These are phyloP conservation scores for Scolopax bukidnonensis DNA, from an alignment of 2,797 vertebrate genomes.

Conservation along the genomic window DNA sequence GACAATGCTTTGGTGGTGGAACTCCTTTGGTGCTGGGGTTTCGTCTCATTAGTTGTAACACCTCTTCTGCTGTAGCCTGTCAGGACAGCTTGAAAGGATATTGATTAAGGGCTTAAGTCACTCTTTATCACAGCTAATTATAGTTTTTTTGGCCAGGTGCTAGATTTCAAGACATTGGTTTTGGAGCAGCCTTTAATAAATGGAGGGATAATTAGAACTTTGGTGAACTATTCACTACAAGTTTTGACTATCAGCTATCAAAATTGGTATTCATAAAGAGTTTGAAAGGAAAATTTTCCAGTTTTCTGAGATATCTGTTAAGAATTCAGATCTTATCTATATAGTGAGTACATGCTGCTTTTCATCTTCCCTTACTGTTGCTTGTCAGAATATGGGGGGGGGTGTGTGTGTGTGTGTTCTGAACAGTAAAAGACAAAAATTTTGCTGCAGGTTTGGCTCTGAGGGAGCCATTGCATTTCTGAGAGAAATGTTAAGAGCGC, in stretches of 20 bases:
- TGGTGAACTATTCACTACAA: neutral
- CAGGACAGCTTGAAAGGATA: slow-evolving; percentile 45
- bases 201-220: neutral
- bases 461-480: neutral
- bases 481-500: neutral
- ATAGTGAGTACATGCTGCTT: neutral
- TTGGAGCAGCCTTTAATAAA: neutral
- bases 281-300: neutral
- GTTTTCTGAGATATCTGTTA: neutral
- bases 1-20: fast-evolving
- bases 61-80: slow-evolving; percentile 13
- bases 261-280: neutral
- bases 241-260: neutral
- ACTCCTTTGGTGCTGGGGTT: neutral
- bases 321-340: neutral
- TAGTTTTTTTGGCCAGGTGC: slow-evolving; percentile 29
- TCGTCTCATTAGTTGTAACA: slow-evolving; percentile 28
- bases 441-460: neutral
- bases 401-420: neutral
- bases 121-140: slow-evolving; percentile 56
- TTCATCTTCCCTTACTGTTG: neutral
- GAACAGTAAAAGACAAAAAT: neutral
- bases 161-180: neutral
- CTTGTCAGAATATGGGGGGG: neutral
- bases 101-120: slow-evolving; percentile 64